Conservation (phyloP, 2,113 vertebrate genomes). For the Otus sunia region DNA sequence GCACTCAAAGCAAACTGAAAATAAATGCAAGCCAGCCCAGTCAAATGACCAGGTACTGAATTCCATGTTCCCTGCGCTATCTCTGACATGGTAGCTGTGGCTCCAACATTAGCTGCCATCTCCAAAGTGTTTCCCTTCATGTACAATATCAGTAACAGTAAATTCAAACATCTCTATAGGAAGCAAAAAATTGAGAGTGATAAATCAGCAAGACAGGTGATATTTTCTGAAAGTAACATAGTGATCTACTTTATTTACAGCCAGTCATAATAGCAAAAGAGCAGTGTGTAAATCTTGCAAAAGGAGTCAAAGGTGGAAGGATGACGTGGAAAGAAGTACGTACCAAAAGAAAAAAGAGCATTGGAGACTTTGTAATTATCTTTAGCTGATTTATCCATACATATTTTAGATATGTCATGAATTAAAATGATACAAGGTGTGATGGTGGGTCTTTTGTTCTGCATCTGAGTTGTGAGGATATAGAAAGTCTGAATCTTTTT, state of each 20-base stretch:
- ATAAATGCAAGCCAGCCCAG: not conserved
- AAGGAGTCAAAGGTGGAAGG: not conserved
- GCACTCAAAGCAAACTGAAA: not conserved
- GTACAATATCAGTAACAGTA: not conserved
- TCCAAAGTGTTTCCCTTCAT: not conserved
- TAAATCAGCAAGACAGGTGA: conserved; percentile 4
- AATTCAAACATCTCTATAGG: not conserved
- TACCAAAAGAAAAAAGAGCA: not conserved
- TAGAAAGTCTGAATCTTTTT: not conserved
- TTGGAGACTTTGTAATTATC: not conserved
- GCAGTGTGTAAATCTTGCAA: not conserved
- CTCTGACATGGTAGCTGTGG: not conserved
- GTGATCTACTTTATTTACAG: conserved; percentile 22
- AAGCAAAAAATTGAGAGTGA: not conserved
- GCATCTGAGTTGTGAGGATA: not conserved
- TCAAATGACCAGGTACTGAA: not conserved
- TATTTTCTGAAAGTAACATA: not conserved
- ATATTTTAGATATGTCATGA: not conserved
- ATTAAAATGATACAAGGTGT: not conserved
- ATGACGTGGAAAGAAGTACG: not conserved
- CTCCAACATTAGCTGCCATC: not conserved
- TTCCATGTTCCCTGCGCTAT: not conserved
- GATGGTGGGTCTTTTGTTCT: not conserved
- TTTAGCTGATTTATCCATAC: not conserved
- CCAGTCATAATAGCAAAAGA: not conserved